Percentiles rank a stretch among this genome's conserved stretches.
Evolutionary conservation across 2,113 vertebrate species (phyloP).

Genomic region (Ailuropoda melanoleuca): DNA sequence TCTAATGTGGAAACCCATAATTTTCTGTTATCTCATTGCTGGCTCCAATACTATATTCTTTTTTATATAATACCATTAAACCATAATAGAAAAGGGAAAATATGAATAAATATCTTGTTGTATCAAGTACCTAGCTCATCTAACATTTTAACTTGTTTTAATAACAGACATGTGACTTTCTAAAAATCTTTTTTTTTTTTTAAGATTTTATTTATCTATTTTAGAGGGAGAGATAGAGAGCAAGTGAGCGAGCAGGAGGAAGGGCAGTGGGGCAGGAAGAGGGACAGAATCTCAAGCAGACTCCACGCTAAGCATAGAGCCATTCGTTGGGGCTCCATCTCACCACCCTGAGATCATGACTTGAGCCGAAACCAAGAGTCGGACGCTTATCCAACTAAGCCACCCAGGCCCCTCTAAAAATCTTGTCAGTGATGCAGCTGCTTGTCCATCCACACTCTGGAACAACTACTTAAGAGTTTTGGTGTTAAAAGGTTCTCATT

Average conservation of each 20-base stretch:
- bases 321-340: background rate
- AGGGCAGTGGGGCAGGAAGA: background rate
- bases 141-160: slow-evolving; percentile 27
- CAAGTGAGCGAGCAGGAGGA: background rate
- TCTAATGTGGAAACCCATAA: background rate
- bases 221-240: background rate
- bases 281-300: background rate
- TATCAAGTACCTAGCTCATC: background rate
- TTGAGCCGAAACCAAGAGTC: background rate
- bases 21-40: background rate
- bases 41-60: background rate
- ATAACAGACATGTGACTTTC: slow-evolving; percentile 16
- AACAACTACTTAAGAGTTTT: background rate
- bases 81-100: slow-evolving; percentile 6
- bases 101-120: background rate
- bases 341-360: background rate
- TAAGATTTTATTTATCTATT: background rate
- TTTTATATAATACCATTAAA: background rate
- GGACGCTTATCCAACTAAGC: background rate
- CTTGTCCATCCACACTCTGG: background rate
- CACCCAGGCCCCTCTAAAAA: background rate
- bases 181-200: background rate
- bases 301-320: background rate
- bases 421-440: slow-evolving; percentile 5
- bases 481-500: background rate